A percentile compares a stretch with the other conserved stretches of the same genome.
Evolutionary conservation across 2,113 vertebrate species (phyloP).

Genomic region (Sylvietta virens): DNA sequence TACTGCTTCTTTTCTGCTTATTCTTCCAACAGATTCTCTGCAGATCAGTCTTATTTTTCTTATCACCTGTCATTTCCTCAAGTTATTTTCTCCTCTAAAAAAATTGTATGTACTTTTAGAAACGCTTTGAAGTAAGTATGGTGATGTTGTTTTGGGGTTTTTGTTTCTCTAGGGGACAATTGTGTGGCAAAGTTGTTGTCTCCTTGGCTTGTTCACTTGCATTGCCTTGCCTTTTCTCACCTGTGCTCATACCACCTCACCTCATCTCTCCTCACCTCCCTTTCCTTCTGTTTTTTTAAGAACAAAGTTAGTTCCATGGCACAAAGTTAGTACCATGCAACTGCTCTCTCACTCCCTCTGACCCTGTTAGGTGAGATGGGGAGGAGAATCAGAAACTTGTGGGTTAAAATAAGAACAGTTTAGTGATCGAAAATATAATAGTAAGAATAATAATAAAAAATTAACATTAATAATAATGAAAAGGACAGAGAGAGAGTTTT

Average conservation of each 20-base stretch:
- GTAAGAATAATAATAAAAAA: not conserved
- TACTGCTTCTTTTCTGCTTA: not conserved
- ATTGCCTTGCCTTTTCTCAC: not conserved
- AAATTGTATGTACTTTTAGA: not conserved
- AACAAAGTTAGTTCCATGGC: no score
- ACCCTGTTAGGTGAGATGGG: not conserved
- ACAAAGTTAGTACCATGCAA: not conserved
- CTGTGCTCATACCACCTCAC: not conserved
- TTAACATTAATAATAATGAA: not conserved
- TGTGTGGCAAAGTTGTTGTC: not conserved
- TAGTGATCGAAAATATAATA: not conserved
- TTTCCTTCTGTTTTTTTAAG: not conserved
- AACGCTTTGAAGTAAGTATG: not conserved
- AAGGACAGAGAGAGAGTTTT: not conserved
- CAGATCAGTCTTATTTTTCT: not conserved
- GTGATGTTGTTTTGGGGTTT: not conserved
- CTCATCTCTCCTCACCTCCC: rapidly evolving
- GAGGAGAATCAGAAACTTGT: not conserved
- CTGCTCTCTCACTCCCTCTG: not conserved
- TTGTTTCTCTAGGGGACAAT: not conserved
- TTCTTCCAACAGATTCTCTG: not conserved
- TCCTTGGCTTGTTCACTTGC: not conserved
- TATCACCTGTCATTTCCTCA: not conserved
- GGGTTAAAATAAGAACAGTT: not conserved
- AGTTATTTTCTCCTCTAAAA: not conserved